Base-by-base conservation (phyloP, 2,888 invertebrate genomes). In the Agonum fuliginosum region DNA sequence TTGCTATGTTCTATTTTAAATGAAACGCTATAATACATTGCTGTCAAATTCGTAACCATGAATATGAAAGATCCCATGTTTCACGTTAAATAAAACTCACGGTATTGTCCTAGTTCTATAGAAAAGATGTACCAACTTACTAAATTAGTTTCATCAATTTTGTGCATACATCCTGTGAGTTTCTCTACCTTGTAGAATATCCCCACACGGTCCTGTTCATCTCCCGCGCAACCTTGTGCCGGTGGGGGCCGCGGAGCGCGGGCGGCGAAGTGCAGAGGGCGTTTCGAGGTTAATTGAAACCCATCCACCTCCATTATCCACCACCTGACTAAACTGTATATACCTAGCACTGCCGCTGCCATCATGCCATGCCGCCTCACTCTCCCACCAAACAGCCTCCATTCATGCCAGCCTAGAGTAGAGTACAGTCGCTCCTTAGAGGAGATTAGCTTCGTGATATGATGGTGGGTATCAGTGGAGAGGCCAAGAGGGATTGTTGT, bases 291-390 rank as follows among this genome's bases (percentile, higher is more conserved):
- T 86, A 86, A 86, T 86, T 86, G 85, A 86, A 86, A 85, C 82
- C 84, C 83, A 85, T 85, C 85, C 83, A 85, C 85, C 85, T 84
- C 84, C 83, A 85, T 85, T 86, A 84, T 83, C 80, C 81, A 84
- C 83, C 84, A 86, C 86, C 86, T 85, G 85, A 76, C 67, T 76
- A 58, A 84, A 83, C 82, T 82, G 82, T 80, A 81, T 62, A 62
- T 79, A 81, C 80, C 58, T 62, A 54, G 48, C 54, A 30, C 58
- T 30, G 58, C 58, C 79, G 24, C 48, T 41, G 69, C 20, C 24
- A 30, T 37, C 43, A 1, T 37, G 41, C 75, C 27, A 75, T 27
- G 27, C 51, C 30, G 30, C 48, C 51, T 48, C 71, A 14, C 10
- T 27, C n/a, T n/a, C 71, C 72, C 54, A 10, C 72, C n/a, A 27